These are phyloP conservation scores for Lottia scabra DNA, from an alignment of 2,888 invertebrate genomes.

Conservation along the genomic window DNA sequence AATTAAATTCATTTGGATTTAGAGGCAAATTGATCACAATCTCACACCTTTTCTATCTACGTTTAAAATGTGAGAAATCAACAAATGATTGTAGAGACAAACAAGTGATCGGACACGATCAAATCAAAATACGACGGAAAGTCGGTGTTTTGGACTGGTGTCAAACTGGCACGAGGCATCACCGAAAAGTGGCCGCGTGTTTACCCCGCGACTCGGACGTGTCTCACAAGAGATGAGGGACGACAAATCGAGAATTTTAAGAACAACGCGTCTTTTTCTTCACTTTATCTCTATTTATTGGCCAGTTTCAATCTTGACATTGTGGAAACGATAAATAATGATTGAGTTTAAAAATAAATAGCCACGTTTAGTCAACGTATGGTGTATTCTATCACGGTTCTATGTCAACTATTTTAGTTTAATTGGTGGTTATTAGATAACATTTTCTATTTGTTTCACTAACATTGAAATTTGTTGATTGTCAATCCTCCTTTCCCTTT, in stretches of 20 bases:
- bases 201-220: conserved; percentile 31
- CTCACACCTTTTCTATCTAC: conserved; percentile 6
- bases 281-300: conserved; percentile 1
- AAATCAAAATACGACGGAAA: conserved; percentile 1
- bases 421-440: conserved; percentile 1
- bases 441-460: neutral
- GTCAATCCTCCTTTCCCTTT: too few relatives aligned
- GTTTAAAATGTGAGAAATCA: conserved; percentile 5
- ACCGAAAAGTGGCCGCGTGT: conserved; percentile 31
- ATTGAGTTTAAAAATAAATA: too few relatives aligned
- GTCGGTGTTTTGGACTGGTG: conserved; percentile 18
- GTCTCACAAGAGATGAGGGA: conserved; percentile 12
- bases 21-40: neutral
- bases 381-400: too few relatives aligned
- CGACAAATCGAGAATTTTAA: neutral
- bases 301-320: neutral
- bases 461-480: neutral
- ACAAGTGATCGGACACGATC: neutral
- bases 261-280: neutral
- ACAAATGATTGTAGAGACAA: conserved; percentile 4
- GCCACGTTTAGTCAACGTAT: too few relatives aligned
- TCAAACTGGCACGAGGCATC: conserved; percentile 28
- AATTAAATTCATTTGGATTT: conserved; percentile 4
- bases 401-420: neutral
- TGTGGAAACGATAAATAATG: neutral